Evolutionary conservation across 2,888 invertebrate genomes (phyloP).

Genomic region (Dasysyrphus tricinctus): DNA sequence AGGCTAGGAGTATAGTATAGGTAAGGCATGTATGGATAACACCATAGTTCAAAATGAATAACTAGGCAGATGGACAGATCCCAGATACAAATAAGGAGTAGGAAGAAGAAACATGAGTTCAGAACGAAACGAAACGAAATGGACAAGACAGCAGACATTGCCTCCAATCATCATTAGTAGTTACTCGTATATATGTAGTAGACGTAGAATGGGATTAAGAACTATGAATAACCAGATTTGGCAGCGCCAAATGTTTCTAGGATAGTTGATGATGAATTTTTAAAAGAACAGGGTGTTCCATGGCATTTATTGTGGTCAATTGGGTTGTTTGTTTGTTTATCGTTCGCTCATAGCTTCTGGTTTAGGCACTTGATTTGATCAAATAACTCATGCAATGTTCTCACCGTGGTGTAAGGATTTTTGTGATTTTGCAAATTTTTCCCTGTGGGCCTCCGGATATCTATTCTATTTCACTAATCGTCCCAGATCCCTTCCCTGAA

Average conservation of each 20-base stretch:
- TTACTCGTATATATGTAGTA: background rate
- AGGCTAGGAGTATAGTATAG: background rate
- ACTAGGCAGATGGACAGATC: constrained; percentile 51
- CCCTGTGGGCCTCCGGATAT: no score
- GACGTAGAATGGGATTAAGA: constrained; percentile 67
- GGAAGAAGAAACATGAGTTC: constrained; percentile 55
- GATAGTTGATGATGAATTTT: constrained; percentile 1
- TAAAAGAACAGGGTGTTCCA: background rate
- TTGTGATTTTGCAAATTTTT: no score
- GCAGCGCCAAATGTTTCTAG: constrained; percentile 33
- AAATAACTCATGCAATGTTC: no score
- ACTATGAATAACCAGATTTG: constrained; percentile 74
- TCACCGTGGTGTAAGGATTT: no score
- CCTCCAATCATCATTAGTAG: constrained; percentile 73
- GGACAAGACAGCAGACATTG: constrained; percentile 74
- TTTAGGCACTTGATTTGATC: no score
- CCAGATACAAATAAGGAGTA: constrained; percentile 71
- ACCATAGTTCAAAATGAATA: constrained; percentile 40
- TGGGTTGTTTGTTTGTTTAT: no score
- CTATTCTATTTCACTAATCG: no score
- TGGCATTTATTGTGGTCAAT: background rate
- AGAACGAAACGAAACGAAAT: constrained; percentile 56
- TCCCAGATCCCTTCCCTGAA: no score
- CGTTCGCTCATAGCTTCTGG: no score
- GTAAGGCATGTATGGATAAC: constrained; percentile 33